Evolutionary conservation across 1,140 invertebrate species (phyloP), one percentile per base, ranked within the genome.

Genomic region (Papilio machaon): DNA sequence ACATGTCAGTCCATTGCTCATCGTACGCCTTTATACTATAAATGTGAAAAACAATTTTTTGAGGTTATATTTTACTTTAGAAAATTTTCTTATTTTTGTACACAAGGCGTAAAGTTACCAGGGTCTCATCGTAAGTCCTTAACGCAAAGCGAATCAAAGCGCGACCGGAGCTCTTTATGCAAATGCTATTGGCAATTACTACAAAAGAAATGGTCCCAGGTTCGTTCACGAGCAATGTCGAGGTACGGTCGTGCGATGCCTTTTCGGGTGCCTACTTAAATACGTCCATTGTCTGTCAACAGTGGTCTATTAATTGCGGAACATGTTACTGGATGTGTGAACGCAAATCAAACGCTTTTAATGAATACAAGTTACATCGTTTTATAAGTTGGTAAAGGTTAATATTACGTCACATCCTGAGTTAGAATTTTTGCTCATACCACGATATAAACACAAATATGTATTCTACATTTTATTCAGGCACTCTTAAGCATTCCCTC

Each of bases 261-360:
- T 92, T 92, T 92, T 90, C 85, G 85, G 91, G 91, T 82, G 85
- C 30, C 38, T 30, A 82, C 83, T 88, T 89, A 91, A 91, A 89
- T 90, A 91, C 91, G 86, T 84, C 89, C 85, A 91, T 92, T 91
- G 90, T 92, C 87, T 88, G 86, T 92, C 91, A 88, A 85, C 85
- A 81, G 84, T 79, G 52, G 81, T 83, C 82, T 87, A 85, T 85
- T 91, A 90, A 90, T 89, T 86, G 83, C 79, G 83, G 79, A 82
- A 83, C 81, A 78, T 82, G 82, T 84, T 79, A 23, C 38, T 30
- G 19, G 83, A 89, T 85, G 88, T 89, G 87, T 83, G 81, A 87
- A 87, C 64, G 64, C 77, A 81, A 79, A 73, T 73, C 49, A 13
- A 52, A 60, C 52, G 38, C 49, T 60, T 64, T 58, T 78, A 54